Base-by-base conservation (phyloP, 1,140 invertebrate genomes). In the Drosophila melanica region DNA sequence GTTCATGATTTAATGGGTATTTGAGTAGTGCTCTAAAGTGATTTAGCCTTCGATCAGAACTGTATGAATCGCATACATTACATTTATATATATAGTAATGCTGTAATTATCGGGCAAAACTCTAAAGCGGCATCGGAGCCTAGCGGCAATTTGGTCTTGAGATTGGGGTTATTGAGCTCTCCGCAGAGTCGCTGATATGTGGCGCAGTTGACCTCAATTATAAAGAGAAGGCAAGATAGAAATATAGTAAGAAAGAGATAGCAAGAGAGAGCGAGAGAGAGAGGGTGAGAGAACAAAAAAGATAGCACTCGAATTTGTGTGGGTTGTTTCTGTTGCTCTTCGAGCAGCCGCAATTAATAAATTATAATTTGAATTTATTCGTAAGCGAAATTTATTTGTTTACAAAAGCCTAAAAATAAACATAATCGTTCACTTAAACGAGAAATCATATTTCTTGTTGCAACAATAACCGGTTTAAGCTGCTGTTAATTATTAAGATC, bases 111-210 rank as follows among this genome's bases (percentile, higher is more conserved):
- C 44, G 30, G 12, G 37, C 39, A 37, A 35, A 55, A 27, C n/a
- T 27, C 33, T 35, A 35, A 39, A 55, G 18, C 11, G 27, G 33
- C 33, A 9, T 35, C 9, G 10, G 37, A 27, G 62, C 11, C 48
- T 62, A 42, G 20, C 18, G 11, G 18, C 18, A 27, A 35, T 8
- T 35, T 35, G 53, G 33, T 48, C 64, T 66, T 70, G 51, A 53
- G 44, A 47, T 70, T 70, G 65, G 65, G 75, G 44, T 48, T 57
- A 47, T 66, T 66, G 64, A 48, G 64, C 64, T 63, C 55, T 41
- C 11, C 48, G 18, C 54, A 48, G 12, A 45, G 42, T 27, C 6
- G 53, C 64, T 66, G 64, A 66, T 66, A 48, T 66, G 63, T 47
- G 41, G 33, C 20, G 11, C 20, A 30, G 47, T 57, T 69, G 57